Percentiles rank a stretch among this genome's conserved stretches.
These are phyloP conservation scores for Anhinga rufa DNA, from an alignment of 2,113 vertebrate species.

Conservation along the genomic window DNA sequence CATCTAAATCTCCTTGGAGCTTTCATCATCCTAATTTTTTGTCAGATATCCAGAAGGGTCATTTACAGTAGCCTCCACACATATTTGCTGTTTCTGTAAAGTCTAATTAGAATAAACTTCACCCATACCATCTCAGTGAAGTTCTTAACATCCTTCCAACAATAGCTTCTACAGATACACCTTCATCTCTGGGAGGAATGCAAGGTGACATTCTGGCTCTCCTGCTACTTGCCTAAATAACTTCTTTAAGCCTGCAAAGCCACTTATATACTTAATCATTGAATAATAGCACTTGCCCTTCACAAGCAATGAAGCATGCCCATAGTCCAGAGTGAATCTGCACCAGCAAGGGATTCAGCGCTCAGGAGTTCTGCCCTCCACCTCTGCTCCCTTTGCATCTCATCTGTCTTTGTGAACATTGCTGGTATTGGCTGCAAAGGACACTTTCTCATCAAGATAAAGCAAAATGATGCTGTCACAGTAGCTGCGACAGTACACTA, in stretches of 20 bases:
- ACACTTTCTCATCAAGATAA: neutral
- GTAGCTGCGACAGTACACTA: neutral
- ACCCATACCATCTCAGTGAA: neutral
- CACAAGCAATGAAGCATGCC: neutral
- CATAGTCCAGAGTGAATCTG: neutral
- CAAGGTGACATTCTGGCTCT: neutral
- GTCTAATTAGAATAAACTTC: neutral
- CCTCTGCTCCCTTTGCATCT: neutral
- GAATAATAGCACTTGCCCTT: neutral
- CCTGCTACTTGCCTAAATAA: neutral
- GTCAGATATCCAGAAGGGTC: neutral
- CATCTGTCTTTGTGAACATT: neutral
- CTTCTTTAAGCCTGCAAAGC: neutral
- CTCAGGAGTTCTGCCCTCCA: neutral
- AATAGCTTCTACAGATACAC: neutral
- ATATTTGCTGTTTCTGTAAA: neutral
- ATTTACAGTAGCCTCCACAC: neutral
- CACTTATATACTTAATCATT: neutral
- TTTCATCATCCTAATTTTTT: neutral
- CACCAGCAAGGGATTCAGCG: neutral
- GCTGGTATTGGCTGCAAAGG: neutral
- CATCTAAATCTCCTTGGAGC: neutral
- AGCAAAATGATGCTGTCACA: conserved; percentile 3
- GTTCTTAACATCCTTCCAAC: neutral
- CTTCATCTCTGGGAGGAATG: neutral